Evolutionary conservation across 2,113 vertebrate species (phyloP), one percentile per base, ranked within the genome.

Genomic region (Cairina moschata): DNA sequence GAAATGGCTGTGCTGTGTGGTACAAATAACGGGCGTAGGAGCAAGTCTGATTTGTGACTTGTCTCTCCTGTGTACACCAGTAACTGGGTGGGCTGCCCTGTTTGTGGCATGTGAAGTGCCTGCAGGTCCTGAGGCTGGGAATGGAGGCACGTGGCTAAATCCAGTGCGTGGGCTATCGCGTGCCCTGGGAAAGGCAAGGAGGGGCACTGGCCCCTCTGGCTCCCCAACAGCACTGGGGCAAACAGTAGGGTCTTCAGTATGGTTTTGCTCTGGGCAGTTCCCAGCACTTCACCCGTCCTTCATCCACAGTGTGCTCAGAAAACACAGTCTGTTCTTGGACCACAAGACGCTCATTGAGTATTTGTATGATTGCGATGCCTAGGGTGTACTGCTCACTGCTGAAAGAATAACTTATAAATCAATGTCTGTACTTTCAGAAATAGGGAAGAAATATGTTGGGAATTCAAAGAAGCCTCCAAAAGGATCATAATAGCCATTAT

Each of bases 151-250:
- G 50, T 44, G 2, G 5, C 40, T 56, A 18, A 80, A 83, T 46
- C 52, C 17, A 17, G 23, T 69, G 44, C 31, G 65, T 54, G 38
- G 42, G 34, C 63, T 73, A 29, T 12, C 74, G 54, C 32, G 31
- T 15, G 28, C 26, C 8, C 13, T 52, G 20, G 40, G 71, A 80
- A 88, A 9, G 32, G 11, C 2, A 10, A 56, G 28, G 17, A 36
- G 38, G 46, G 4, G 28, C 12, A 10, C 54, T 0, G 2, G 15
- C 25, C 9, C 38, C 34, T 0, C 0, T 42, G 56, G 50, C 29
- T 71, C 40, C 44, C 34, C 20, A 15, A 15, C n/a, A n/a, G 36
- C 1, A 1, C 50, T 6, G 5, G 26, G 44, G 22, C 5, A 11
- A 9, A 16, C 2, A 13, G 26, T 2, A 11, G 11, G 6, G 7